phyloP scores from a whole-genome alignment of 2,113 vertebrate species.

The Fulica atra region DNA sequence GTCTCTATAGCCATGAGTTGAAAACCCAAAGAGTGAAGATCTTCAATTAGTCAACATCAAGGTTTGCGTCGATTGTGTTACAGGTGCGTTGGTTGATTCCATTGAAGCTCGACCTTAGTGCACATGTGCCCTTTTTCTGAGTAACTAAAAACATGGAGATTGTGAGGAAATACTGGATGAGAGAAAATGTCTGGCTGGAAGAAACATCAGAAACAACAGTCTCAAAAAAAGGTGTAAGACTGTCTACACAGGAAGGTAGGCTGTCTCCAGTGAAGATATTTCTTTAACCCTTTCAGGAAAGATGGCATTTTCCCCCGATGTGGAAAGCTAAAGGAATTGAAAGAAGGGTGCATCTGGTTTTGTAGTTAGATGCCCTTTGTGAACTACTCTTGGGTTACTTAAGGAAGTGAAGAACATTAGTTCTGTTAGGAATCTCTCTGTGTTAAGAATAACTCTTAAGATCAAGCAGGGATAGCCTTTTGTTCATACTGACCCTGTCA shows the following conservation, averaged over 20 bases:
- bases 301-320: neutral
- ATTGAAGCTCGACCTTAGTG: constrained; percentile 45
- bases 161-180: constrained; percentile 62
- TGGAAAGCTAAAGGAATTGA: neutral
- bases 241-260: constrained; percentile 55
- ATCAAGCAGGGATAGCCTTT: neutral
- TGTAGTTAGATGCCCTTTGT: neutral
- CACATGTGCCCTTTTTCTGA: constrained; percentile 41
- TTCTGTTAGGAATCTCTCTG: neutral
- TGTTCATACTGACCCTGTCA: neutral
- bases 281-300: constrained; percentile 30
- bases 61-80: constrained; percentile 58
- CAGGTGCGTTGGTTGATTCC: constrained; percentile 56
- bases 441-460: neutral
- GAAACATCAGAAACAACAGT: constrained; percentile 55
- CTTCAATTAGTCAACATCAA: constrained; percentile 48
- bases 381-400: neutral
- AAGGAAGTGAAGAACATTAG: neutral
- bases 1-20: neutral
- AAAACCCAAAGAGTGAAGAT: constrained; percentile 4
- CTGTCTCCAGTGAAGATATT: constrained; percentile 49
- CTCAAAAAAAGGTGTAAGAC: constrained; percentile 46
- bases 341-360: neutral
- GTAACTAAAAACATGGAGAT: constrained; percentile 58
- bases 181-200: constrained; percentile 51